Base-by-base conservation (phyloP, 2,797 vertebrate genomes). In the Mormyrus hasselquistii region DNA sequence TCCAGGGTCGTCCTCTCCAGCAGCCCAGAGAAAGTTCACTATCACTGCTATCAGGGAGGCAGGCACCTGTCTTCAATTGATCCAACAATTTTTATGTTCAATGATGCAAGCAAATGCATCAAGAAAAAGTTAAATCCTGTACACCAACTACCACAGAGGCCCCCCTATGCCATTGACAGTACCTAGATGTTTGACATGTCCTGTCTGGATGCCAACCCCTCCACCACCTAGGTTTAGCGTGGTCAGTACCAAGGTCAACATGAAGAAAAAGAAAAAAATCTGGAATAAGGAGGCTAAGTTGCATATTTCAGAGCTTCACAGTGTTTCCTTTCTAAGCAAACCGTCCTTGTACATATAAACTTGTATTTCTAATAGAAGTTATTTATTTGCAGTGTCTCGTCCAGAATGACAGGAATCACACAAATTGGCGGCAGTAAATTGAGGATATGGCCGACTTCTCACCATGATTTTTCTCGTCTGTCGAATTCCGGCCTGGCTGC, bases 21-120 rank as follows among this genome's bases (percentile, higher is more conserved):
- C 38, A 34, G 29, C 34, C 29, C 87, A 2, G 9, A 88, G 83
- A 57, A 87, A 83, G 79, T 19, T 49, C 49, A 76, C 34, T 73
- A 76, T n/a, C 50, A 44, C 44, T 69, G 76, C 29, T 22, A 88
- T 52, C 73, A 69, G 44, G 29, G 16, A 62, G 22, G 52, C 12
- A 22, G 41, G 16, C 25, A 38, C 16, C 52, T 8, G 19, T 84
- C 0, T 14, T 47, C 76, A 92, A 94, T 94, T 92, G 93, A 94
- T 94, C 92, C 89, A 89, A 89, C 90, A 88, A 5, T 22, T 34
- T 86, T 55, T 7, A 16, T 86, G 84, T 55, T 53, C 25, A 41
- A 38, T 41, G 12, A 57, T 19, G 53, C 25, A 55, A 53, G 49
- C 25, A 53, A 29, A 50, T 4, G 25, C 53, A 41, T 19, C 29